These are phyloP conservation scores for Drosophila repleta DNA, from an alignment of 1,140 invertebrate genomes.

Conservation along the genomic window DNA sequence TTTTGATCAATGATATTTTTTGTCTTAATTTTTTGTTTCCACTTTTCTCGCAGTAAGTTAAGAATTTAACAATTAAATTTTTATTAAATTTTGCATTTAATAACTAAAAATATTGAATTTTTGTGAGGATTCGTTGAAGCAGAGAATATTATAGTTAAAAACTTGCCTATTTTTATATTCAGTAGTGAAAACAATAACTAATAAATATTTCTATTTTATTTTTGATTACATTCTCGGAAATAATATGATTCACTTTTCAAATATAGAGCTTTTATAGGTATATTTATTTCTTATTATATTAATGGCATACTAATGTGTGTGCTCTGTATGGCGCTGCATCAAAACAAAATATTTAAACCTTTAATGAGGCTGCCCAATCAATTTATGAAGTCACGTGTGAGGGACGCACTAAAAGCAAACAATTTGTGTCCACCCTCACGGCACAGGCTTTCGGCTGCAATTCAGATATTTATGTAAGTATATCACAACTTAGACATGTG, in stretches of 20 bases:
- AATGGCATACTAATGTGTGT: neutral
- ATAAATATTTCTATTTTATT: too few relatives aligned
- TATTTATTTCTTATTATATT: neutral
- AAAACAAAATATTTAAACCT: slow-evolving; percentile 32
- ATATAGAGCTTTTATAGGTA: neutral
- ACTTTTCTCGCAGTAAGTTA: too few relatives aligned
- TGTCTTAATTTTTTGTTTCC: too few relatives aligned
- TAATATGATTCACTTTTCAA: too few relatives aligned
- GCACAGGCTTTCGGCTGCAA: neutral
- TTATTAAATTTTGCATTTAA: too few relatives aligned
- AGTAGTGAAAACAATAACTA: neutral
- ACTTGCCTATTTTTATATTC: too few relatives aligned
- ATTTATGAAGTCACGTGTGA: slow-evolving; percentile 61
- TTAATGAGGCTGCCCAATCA: slow-evolving; percentile 57
- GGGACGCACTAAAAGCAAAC: slow-evolving; percentile 69
- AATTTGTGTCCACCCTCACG: slow-evolving; percentile 43
- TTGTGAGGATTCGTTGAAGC: too few relatives aligned
- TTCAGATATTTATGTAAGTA: neutral
- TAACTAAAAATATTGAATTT: too few relatives aligned
- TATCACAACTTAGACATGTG: slow-evolving; percentile 8
- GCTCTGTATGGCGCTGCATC: neutral
- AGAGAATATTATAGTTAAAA: too few relatives aligned
- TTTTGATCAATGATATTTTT: too few relatives aligned
- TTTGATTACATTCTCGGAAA: neutral
- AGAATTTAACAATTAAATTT: too few relatives aligned